Evolutionary conservation across 2,113 vertebrate genomes (phyloP), one percentile per base, ranked within the genome.

Genomic region (Perccottus glenii): DNA sequence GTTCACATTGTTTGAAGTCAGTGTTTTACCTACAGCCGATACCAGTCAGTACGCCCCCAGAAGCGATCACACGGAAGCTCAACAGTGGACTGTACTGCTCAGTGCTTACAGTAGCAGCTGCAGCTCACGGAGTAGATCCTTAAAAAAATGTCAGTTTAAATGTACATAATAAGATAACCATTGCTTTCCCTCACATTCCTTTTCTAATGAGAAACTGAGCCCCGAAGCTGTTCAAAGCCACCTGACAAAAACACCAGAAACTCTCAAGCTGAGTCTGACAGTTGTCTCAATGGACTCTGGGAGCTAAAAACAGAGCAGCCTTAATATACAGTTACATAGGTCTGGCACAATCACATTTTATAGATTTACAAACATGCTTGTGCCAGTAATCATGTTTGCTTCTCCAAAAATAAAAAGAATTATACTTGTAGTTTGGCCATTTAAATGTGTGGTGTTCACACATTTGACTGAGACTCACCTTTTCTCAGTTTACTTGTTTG

Each of bases 1-100:
- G 33, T 38, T 55, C 35, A 55, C 52, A n/a, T 55, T 55, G 52
- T 55, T 55, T 55, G 52, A 55, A 55, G 52, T 55, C 33, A 55
- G 52, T 55, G 33, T 33, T n/a, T 55, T 55, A 55, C 52, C 52
- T 55, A 36, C 52, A 38, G 33, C 52, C 52, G 33, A 55, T 55
- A 55, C 33, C 33, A 36, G 51, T 53, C 51, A 55, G 33, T n/a
- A 55, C 12, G 33, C 52, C 52, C 52, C 52, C 52, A 55, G 52
- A 55, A 55, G 52, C 52, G 32, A 5, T 53, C 51, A 6, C 51
- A 53, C 27, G 35, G 32, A 38, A 36, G 35, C 38, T 40, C 38
- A 6, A 8, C 8, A 40, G 38, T 40, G 8, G 38, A 40, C 38
- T 40, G 38, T 40, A 8, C 38, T 40, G 38, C 38, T 6, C 38